phyloP scores from a whole-genome alignment of 2,888 invertebrate genomes.

The Polyommatus iphigenia region DNA sequence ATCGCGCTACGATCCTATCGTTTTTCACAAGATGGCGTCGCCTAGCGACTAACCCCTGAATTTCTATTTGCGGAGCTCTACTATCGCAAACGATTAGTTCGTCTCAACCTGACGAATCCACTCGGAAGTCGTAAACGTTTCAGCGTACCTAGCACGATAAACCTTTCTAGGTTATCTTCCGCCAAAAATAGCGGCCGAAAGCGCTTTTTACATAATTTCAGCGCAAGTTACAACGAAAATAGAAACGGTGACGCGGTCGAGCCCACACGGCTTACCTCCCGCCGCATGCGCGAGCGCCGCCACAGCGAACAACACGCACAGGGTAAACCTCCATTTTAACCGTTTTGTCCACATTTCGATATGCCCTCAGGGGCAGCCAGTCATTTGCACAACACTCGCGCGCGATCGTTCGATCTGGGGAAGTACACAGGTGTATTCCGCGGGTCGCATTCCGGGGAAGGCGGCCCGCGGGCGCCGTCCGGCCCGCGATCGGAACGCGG shows the following conservation, averaged over 20 bases:
- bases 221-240: slow-evolving; percentile 79
- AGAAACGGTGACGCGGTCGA: slow-evolving; percentile 72
- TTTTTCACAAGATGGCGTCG: slow-evolving; percentile 81
- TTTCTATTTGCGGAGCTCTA: slow-evolving; percentile 79
- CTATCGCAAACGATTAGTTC: slow-evolving; percentile 30
- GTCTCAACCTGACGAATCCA: neutral
- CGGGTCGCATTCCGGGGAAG: slow-evolving; percentile 63
- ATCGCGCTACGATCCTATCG: slow-evolving; percentile 75
- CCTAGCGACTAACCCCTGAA: slow-evolving; percentile 76
- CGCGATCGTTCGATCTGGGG: slow-evolving; percentile 72
- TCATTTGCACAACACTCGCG: slow-evolving; percentile 80
- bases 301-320: slow-evolving; percentile 72
- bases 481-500: slow-evolving; percentile 51
- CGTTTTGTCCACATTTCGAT: slow-evolving; percentile 76
- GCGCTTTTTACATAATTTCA: slow-evolving; percentile 81
- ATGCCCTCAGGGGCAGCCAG: slow-evolving; percentile 71
- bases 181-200: slow-evolving; percentile 76
- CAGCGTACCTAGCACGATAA: neutral
- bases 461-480: slow-evolving; percentile 56
- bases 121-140: neutral
- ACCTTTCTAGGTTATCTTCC: slow-evolving; percentile 62
- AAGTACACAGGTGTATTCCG: slow-evolving; percentile 63
- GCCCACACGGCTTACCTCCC: slow-evolving; percentile 64
- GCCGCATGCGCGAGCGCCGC: slow-evolving; percentile 67
- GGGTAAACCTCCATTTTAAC: slow-evolving; percentile 75